Percentiles rank a stretch among this genome's conserved stretches.
Evolutionary conservation across 2,797 vertebrate genomes (phyloP).

Genomic region (Heteromormyrus szaboi): DNA sequence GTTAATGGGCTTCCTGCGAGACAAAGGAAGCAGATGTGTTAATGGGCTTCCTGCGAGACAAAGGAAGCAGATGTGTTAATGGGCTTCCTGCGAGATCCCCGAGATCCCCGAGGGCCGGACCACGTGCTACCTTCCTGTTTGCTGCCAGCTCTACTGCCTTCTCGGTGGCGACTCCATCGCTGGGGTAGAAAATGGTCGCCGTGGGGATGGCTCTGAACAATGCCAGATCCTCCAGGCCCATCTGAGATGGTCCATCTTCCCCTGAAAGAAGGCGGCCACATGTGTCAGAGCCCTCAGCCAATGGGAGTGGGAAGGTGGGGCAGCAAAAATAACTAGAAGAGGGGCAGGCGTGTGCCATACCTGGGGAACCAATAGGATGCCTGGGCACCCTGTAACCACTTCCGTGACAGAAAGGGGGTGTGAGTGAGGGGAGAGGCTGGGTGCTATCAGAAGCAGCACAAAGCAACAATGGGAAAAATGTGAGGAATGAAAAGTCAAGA

Average conservation of each 20-base stretch:
- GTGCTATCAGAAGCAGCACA: constrained; percentile 61
- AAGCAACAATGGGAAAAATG: constrained; percentile 31
- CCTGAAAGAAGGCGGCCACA: constrained; percentile 54
- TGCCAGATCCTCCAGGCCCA: constrained; percentile 85
- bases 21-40: too few species aligned
- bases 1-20: not conserved
- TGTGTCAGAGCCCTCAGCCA: not conserved
- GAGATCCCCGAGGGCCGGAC: not conserved
- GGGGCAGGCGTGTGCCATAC: constrained; percentile 73
- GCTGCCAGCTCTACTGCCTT: constrained; percentile 91
- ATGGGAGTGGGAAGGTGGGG: not conserved
- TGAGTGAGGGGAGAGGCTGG: constrained; percentile 60
- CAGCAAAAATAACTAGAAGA: constrained; percentile 11
- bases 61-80: not conserved
- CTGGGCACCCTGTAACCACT: constrained; percentile 66
- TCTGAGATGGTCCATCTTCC: constrained; percentile 89
- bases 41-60: too few species aligned
- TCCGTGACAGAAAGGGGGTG: constrained; percentile 65
- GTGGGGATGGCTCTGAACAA: constrained; percentile 83
- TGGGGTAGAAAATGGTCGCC: constrained; percentile 85
- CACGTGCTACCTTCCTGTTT: constrained; percentile 71
- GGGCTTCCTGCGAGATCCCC: not conserved
- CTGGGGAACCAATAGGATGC: constrained; percentile 70
- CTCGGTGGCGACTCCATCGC: constrained; percentile 86
- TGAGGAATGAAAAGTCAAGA: constrained; percentile 35